Evolutionary conservation across 2,797 vertebrate genomes (phyloP), one percentile per base, ranked within the genome.

Genomic region (Melanotaenia boesemani): DNA sequence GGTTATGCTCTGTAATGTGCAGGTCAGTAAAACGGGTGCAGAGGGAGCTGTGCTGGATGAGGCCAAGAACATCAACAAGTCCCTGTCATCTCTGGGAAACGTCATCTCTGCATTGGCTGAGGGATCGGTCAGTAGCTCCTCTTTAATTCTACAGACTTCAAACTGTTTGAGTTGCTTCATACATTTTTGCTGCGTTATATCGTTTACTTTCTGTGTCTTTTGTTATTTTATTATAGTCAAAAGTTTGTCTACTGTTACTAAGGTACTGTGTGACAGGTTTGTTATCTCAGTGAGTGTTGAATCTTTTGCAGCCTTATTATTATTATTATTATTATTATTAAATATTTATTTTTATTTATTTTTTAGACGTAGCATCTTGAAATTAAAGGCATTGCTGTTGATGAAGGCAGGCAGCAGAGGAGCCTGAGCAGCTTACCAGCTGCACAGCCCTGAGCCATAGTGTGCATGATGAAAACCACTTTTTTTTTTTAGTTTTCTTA

Each of bases 1-100:
- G 46, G 10, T 66, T 67, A 0, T 37, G 82, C 16, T 59, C 0
- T 78, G 52, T 71, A 57, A 13, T 61, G 67, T 60, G 41, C 85
- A 99, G 98, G 98, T 99, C 93, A 97, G 97, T 96, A 99, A 99
- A 96, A 99, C 98, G 24, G 97, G 97, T 93, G 98, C 98, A 61
- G 97, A 99, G 92, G 98, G 98, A 83, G 96, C 98, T 13, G 94
- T 99, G 56, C 89, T 99, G 82, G 98, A 99, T 89, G 98, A 99
- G 90, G 97, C 97, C 56, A 99, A 99, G 93, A 99, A 99, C 88
- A 99, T 99, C 95, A 99, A 98, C 92, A 99, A 98, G 90, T 99
- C 97, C 74, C 94, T 99, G 86, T 99, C 97, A 30, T 96, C 98
- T 60, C 95, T 99, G 85, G 97, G 98, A 80, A 99, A 99, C 63